These are phyloP conservation scores for Cyaniris semiargus DNA, from an alignment of 2,888 invertebrate genomes.

Conservation along the genomic window DNA sequence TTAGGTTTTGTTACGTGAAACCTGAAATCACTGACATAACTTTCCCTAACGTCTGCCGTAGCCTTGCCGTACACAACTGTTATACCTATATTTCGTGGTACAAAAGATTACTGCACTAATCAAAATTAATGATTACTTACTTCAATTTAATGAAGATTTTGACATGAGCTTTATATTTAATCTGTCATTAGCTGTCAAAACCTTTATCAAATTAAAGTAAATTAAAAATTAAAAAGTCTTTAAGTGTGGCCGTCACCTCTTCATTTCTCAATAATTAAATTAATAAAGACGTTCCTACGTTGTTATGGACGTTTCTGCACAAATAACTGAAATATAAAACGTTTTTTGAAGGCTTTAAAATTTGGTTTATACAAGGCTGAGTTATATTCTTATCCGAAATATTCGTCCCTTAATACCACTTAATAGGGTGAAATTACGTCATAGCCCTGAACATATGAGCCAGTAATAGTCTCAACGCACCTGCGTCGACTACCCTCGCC, in stretches of 20 bases:
- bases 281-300: background rate
- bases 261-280: too few species aligned
- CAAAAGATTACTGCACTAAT: too few species aligned
- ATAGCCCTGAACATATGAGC: background rate
- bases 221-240: too few species aligned
- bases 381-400: background rate
- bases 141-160: too few species aligned
- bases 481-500: background rate
- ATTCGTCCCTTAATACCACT: background rate
- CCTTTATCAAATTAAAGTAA: too few species aligned
- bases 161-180: background rate
- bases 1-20: conserved; percentile 6
- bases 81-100: too few species aligned
- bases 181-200: too few species aligned
- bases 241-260: background rate
- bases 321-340: background rate
- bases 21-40: background rate
- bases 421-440: background rate
- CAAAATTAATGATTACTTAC: too few species aligned
- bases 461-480: background rate
- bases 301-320: background rate
- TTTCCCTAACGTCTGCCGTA: background rate
- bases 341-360: background rate
- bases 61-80: background rate
- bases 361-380: background rate